Evolutionary conservation across 1,140 invertebrate species (phyloP).

Genomic region (Ostrea denselamellosa): DNA sequence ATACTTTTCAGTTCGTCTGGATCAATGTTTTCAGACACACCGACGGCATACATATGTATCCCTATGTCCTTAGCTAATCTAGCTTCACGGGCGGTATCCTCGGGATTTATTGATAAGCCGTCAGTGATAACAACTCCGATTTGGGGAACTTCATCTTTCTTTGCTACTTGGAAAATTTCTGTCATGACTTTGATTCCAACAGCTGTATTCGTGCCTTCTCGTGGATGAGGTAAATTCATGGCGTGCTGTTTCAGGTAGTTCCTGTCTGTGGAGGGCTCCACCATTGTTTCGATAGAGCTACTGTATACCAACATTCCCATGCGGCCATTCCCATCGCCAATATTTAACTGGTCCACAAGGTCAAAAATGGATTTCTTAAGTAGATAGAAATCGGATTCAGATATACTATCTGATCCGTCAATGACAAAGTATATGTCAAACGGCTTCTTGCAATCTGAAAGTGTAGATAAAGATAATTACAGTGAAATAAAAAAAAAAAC

Average conservation of each 20-base stretch:
- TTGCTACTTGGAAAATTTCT: constrained; percentile 46
- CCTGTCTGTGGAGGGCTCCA: constrained; percentile 37
- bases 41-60: constrained; percentile 59
- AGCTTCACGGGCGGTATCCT: constrained; percentile 57
- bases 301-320: constrained; percentile 63
- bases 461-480: neutral
- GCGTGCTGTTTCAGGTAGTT: constrained; percentile 36
- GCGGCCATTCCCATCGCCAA: constrained; percentile 47
- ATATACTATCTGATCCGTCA: constrained; percentile 62
- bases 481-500: neutral
- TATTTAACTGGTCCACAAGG: constrained; percentile 53
- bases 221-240: constrained; percentile 36
- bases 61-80: constrained; percentile 49
- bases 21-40: constrained; percentile 38
- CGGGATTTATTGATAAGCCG: constrained; percentile 55
- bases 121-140: constrained; percentile 67
- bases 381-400: constrained; percentile 48
- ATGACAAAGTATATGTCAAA: constrained; percentile 48
- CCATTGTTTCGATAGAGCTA: constrained; percentile 18
- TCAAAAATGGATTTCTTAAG: constrained; percentile 45
- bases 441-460: constrained; percentile 9
- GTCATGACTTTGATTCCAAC: constrained; percentile 45
- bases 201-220: constrained; percentile 52
- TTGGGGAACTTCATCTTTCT: constrained; percentile 52
- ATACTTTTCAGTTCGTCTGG: constrained; percentile 48